Conservation (phyloP, 2,888 invertebrate species). For the Ischnus inquisitorius region DNA sequence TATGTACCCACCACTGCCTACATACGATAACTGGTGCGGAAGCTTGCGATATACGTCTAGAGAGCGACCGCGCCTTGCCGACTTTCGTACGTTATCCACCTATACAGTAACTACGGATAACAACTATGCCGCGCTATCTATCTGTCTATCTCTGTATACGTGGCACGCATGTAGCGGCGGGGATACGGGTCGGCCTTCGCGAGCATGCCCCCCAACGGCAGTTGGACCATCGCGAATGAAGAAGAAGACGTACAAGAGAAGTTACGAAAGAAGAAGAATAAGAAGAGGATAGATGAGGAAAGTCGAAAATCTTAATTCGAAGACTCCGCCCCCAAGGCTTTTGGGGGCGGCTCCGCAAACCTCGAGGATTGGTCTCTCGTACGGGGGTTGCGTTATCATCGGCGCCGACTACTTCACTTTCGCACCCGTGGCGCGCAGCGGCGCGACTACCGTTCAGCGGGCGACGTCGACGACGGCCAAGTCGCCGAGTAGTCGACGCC, state of each 20-base stretch:
- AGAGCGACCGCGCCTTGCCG: constrained; percentile 46
- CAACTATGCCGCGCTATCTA: not conserved
- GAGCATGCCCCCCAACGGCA: not conserved
- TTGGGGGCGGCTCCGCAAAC: constrained; percentile 78
- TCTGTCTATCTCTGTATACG: not conserved
- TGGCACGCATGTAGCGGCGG: not conserved
- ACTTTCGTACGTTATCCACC: constrained; percentile 31
- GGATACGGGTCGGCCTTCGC: constrained; percentile 1
- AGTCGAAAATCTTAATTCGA: constrained; percentile 85
- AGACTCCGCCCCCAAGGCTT: constrained; percentile 78
- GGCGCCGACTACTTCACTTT: constrained; percentile 67
- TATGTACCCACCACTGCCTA: constrained; percentile 14
- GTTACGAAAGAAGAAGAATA: constrained; percentile 42
- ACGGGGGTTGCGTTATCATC: constrained; percentile 75
- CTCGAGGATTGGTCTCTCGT: constrained; percentile 80
- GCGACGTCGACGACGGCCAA: constrained; percentile 73
- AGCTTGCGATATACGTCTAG: constrained; percentile 52
- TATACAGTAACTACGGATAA: not conserved
- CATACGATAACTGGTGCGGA: constrained; percentile 58
- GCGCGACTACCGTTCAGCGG: constrained; percentile 61
- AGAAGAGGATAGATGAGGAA: constrained; percentile 70
- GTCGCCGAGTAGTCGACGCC: constrained; percentile 80
- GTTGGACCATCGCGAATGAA: not conserved
- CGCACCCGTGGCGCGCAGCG: constrained; percentile 76
- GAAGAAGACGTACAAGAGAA: constrained; percentile 14